Conservation (phyloP, 1,140 invertebrate genomes). For the Drosophila kepulauana region DNA sequence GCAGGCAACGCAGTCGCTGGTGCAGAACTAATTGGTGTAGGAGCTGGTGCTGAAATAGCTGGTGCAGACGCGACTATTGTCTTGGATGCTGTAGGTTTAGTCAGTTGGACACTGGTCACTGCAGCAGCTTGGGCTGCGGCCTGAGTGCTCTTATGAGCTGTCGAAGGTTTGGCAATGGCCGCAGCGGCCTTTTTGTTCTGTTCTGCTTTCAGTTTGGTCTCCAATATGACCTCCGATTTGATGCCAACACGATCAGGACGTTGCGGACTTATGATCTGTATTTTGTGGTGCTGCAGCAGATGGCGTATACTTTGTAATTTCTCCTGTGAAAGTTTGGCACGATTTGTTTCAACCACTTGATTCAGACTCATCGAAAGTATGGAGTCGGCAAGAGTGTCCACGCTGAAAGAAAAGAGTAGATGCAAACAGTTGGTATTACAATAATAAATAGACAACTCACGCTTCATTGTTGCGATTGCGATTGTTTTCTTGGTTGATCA, state of each 20-base stretch:
- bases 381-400: conserved; percentile 77
- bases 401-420: conserved; percentile 29
- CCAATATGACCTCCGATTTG: conserved; percentile 81
- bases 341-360: conserved; percentile 62
- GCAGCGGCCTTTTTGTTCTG: conserved; percentile 44
- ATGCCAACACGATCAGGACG: conserved; percentile 78
- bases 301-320: conserved; percentile 66
- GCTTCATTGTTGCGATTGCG: conserved; percentile 61
- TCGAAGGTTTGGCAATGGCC: conserved; percentile 47
- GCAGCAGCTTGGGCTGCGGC: conserved; percentile 22
- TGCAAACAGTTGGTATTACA: too few species aligned
- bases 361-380: conserved; percentile 75
- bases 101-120: neutral
- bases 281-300: conserved; percentile 54
- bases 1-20: neutral
- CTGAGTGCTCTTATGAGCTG: conserved; percentile 57
- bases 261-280: conserved; percentile 75
- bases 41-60: too few species aligned
- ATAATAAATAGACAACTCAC: conserved; percentile 26
- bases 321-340: conserved; percentile 56
- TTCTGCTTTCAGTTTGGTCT: conserved; percentile 67
- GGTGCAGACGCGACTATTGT: neutral
- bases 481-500: conserved; percentile 58
- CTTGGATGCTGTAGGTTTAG: conserved; percentile 39
- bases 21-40: neutral